A percentile compares a stretch with the other conserved stretches of the same genome.
These are phyloP conservation scores for Rousettus leschenaultii DNA, from an alignment of 2,113 vertebrate species.

Conservation along the genomic window DNA sequence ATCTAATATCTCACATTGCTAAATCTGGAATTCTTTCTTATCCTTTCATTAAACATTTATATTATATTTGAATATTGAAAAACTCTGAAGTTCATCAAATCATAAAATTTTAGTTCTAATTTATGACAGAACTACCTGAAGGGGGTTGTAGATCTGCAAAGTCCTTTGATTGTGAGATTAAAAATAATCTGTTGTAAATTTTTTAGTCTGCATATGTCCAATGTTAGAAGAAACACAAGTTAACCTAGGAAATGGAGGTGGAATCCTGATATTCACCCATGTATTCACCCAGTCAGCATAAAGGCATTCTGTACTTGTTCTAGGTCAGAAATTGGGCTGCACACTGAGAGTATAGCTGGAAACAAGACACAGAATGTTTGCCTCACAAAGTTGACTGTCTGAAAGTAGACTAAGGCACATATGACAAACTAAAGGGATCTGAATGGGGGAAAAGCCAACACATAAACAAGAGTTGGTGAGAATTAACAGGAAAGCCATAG, in stretches of 20 bases:
- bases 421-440: background rate
- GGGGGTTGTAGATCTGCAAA: background rate
- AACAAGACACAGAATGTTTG: background rate
- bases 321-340: background rate
- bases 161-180: background rate
- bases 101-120: background rate
- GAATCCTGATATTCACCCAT: background rate
- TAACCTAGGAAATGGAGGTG: background rate
- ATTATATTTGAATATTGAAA: background rate
- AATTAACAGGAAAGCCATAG: background rate
- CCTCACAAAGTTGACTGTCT: background rate
- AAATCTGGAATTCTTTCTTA: conserved; percentile 7
- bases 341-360: background rate
- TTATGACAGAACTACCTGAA: background rate
- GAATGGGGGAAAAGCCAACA: background rate
- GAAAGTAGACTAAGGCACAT: background rate
- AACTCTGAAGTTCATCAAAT: background rate
- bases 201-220: background rate
- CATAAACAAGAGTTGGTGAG: background rate
- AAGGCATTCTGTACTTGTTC: background rate
- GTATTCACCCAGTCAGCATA: background rate
- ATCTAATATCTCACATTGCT: background rate
- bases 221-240: background rate
- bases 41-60: background rate
- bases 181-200: background rate